These are phyloP conservation scores for Sapayoa aenigma DNA, from an alignment of 2,113 vertebrate genomes.

Conservation along the genomic window DNA sequence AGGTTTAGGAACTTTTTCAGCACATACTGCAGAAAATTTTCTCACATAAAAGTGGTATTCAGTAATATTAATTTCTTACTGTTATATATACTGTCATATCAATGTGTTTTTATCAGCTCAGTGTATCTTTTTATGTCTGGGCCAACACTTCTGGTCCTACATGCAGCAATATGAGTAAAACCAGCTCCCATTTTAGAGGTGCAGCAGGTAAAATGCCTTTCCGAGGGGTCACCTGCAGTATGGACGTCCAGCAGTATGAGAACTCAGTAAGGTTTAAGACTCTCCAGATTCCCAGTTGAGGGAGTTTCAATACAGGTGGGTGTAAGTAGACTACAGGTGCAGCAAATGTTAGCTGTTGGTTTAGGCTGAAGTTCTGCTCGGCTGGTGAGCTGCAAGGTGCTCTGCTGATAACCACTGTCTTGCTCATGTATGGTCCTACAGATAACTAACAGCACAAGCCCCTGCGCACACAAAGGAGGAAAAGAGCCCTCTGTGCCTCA, in stretches of 20 bases:
- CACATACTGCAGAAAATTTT: fast-evolving
- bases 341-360: neutral
- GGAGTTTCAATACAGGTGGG: neutral
- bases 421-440: neutral
- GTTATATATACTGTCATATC: neutral
- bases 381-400: neutral
- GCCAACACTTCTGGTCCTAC: neutral
- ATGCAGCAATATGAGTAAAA: neutral
- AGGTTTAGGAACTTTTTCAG: neutral
- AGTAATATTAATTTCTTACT: neutral
- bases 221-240: neutral
- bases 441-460: neutral
- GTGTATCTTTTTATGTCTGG: neutral
- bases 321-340: neutral
- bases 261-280: neutral
- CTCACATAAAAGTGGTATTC: neutral
- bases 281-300: neutral
- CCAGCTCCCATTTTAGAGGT: neutral
- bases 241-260: neutral
- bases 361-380: neutral
- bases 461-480: neutral
- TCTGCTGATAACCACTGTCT: neutral
- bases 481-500: neutral
- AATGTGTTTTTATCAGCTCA: neutral
- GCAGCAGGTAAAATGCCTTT: neutral